A percentile compares a stretch with the other conserved stretches of the same genome.
Evolutionary conservation across 2,797 vertebrate species (phyloP).

Genomic region (Pseudomugil tenellus): DNA sequence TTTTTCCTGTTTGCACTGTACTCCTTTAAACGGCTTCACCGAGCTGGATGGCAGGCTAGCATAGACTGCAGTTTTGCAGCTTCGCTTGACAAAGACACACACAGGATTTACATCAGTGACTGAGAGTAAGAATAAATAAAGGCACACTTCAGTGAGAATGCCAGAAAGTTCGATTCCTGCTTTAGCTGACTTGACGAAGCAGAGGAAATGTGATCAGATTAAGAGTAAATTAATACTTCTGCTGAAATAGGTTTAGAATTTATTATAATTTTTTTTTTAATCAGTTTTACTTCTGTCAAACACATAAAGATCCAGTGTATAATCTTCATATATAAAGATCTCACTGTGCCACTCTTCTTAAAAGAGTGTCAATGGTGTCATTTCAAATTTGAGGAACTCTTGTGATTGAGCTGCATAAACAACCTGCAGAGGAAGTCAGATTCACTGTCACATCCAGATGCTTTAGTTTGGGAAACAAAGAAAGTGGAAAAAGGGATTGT

Average conservation of each 20-base stretch:
- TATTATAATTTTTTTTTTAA: background rate
- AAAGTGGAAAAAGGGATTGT: constrained; percentile 80
- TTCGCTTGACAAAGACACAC: constrained; percentile 76
- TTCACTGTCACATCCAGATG: constrained; percentile 83
- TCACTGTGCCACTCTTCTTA: constrained; percentile 77
- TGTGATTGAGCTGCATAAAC: constrained; percentile 86
- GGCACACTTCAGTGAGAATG: constrained; percentile 63
- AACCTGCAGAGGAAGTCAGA: constrained; percentile 80
- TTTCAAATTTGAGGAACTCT: constrained; percentile 83
- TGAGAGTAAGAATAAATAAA: constrained; percentile 71
- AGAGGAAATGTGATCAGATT: constrained; percentile 73
- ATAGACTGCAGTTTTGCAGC: constrained; percentile 61
- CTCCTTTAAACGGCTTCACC: constrained; percentile 77
- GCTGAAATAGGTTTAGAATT: constrained; percentile 66
- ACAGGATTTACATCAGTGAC: constrained; percentile 66
- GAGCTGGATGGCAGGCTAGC: constrained; percentile 59
- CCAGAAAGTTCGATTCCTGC: constrained; percentile 78
- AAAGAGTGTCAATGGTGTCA: constrained; percentile 77
- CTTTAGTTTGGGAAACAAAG: constrained; percentile 83
- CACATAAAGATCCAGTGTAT: background rate
- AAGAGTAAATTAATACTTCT: constrained; percentile 66
- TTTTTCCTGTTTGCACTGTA: constrained; percentile 80
- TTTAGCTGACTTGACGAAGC: constrained; percentile 72
- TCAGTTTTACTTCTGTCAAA: background rate
- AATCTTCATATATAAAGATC: constrained; percentile 63